phyloP scores from a whole-genome alignment of 2,888 invertebrate species.

The Branchipolynoe longqiensis region DNA sequence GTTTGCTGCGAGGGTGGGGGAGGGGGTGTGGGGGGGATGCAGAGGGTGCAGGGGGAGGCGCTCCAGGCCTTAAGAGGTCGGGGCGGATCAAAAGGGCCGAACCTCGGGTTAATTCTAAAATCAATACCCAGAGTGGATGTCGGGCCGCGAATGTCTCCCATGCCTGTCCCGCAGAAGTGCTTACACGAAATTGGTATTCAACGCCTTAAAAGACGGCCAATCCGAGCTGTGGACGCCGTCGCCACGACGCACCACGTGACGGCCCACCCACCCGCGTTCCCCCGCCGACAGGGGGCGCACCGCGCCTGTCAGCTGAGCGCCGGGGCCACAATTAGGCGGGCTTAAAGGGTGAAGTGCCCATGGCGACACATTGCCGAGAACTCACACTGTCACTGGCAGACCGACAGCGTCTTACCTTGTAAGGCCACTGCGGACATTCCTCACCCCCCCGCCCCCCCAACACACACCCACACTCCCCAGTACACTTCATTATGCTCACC shows the following conservation, averaged over 20 bases:
- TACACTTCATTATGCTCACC: no score
- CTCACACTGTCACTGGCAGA: no score
- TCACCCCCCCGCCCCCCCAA: no score
- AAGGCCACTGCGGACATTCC: no score
- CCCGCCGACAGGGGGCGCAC: neutral
- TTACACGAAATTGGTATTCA: constrained; percentile 47
- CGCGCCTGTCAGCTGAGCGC: constrained; percentile 19
- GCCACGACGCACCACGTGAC: neutral
- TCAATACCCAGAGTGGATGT: constrained; percentile 34
- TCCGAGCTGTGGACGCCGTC: neutral
- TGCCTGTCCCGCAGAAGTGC: constrained; percentile 40
- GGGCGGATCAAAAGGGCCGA: constrained; percentile 40
- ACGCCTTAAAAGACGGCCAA: constrained; percentile 11
- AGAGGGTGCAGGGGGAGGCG: no score
- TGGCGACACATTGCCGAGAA: no score
- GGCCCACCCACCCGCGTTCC: neutral
- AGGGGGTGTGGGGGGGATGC: no score
- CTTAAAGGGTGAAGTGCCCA: neutral
- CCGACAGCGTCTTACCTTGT: no score
- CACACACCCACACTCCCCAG: no score
- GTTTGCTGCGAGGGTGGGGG: no score
- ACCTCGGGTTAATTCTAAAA: constrained; percentile 37
- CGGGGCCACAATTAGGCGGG: constrained; percentile 4
- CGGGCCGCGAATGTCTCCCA: neutral
- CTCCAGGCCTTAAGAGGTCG: constrained; percentile 37